A percentile compares a stretch with the other conserved stretches of the same genome.
These are phyloP conservation scores for Piscicola geometra DNA, from an alignment of 2,888 invertebrate genomes.

Conservation along the genomic window DNA sequence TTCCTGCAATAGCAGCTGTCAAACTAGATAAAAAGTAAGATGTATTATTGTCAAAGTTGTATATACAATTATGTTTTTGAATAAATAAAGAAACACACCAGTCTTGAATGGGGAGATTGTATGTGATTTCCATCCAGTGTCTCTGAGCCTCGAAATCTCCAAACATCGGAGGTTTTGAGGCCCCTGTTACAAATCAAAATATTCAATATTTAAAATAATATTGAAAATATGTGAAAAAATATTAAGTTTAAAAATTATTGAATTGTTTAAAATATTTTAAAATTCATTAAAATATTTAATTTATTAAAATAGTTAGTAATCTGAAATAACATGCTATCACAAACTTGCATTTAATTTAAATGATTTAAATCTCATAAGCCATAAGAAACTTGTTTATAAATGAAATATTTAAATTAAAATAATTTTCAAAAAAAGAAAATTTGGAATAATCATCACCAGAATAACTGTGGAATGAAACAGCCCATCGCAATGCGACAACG, in stretches of 20 bases:
- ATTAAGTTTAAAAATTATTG: no score
- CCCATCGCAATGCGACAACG: constrained; percentile 37
- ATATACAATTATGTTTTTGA: no score
- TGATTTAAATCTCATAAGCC: neutral
- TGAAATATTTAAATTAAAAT: neutral
- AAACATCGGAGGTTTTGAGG: constrained; percentile 73
- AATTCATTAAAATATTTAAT: neutral
- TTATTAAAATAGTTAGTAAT: neutral
- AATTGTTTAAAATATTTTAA: no score
- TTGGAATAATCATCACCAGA: constrained; percentile 36
- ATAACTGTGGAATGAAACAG: constrained; percentile 39
- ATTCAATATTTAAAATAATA: constrained; percentile 38
- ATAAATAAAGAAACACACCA: constrained; percentile 55
- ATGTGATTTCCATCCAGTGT: constrained; percentile 97
- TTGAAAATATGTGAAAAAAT: no score
- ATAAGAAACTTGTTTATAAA: neutral
- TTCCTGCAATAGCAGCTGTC: neutral
- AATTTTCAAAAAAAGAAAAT: neutral
- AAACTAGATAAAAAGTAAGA: neutral
- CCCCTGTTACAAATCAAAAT: constrained; percentile 45
- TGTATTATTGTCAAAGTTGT: neutral
- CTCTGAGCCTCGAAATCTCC: constrained; percentile 98
- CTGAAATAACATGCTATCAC: neutral
- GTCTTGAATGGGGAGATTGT: constrained; percentile 68
- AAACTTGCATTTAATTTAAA: neutral